Evolutionary conservation across 1,140 invertebrate species (phyloP), one percentile per base, ranked within the genome.

Genomic region (Drosophila ficusphila): DNA sequence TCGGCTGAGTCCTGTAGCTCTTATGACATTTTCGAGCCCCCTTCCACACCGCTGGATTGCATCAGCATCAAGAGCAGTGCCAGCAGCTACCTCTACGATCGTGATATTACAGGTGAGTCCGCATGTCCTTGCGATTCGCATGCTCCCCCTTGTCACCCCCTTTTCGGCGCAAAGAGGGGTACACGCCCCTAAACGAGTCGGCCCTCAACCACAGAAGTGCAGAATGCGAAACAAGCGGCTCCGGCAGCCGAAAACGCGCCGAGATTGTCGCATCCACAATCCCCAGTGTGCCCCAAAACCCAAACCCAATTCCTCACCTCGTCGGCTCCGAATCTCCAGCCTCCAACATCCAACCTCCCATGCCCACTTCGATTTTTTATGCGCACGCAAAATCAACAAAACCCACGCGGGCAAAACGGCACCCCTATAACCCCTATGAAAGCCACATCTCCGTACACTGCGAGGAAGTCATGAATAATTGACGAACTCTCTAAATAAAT

Each of bases 11-110:
- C 77, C 41, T 88, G 72, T 36, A 74, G 74, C 68, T 88, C 76
- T 8, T 86, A 61, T 31, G 68, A 86, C 12, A 86, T 86, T 4
- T 86, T 86, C 18, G 81, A 86, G 36, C 81, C 81, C n/a, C 16
- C 70, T 8, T 29, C 71, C 6, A 86, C 68, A 19, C 81, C 81
- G 18, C 38, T 86, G 72, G 81, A 86, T 23, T 65, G 49, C 68
- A 74, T 86, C 39, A 86, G 81, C 82, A 76, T 88, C 12, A 86
- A 86, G 27, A 86, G 81, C 82, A 88, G 82, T 54, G 82, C 72
- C 58, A 86, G 81, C 54, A 86, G 42, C 31, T 86, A 88, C 27
- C 57, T 86, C 29, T 34, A 81, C 21, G 81, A 86, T 77, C 82
- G 73, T 56, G 76, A 88, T 74, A 65, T 36, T 19, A 53, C 57